Conservation (phyloP, 2,888 invertebrate species). For the Cotesia congregata region DNA sequence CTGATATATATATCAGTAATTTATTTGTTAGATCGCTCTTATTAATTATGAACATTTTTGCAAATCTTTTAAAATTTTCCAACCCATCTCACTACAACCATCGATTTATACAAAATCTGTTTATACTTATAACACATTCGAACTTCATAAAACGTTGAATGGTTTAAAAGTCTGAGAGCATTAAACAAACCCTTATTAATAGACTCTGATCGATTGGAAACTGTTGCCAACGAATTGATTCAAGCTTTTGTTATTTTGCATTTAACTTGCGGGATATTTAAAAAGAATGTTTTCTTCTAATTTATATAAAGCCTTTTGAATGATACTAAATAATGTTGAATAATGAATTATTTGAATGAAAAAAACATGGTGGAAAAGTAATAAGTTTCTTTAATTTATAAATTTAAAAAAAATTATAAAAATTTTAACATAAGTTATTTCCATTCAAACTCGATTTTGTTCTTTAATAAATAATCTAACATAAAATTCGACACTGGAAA, state of each 20-base stretch:
- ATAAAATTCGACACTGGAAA: too few species aligned
- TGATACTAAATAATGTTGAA: background rate
- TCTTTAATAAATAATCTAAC: too few species aligned
- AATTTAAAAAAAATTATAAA: too few species aligned
- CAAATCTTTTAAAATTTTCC: background rate
- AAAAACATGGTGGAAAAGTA: too few species aligned
- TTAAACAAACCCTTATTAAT: constrained; percentile 45
- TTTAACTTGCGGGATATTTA: background rate
- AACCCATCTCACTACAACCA: background rate
- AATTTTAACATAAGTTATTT: too few species aligned
- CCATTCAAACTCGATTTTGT: too few species aligned
- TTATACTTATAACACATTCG: background rate
- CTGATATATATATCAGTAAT: too few species aligned
- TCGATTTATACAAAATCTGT: background rate
- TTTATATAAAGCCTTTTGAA: background rate
- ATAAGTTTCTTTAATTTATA: too few species aligned
- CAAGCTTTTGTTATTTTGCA: background rate
- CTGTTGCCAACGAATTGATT: background rate
- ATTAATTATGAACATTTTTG: too few species aligned
- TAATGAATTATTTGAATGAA: too few species aligned
- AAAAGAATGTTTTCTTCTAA: background rate
- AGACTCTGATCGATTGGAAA: constrained; percentile 41
- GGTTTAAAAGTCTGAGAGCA: background rate
- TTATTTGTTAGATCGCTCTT: too few species aligned
- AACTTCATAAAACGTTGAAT: background rate